Percentiles rank a stretch among this genome's conserved stretches.
phyloP scores from a whole-genome alignment of 2,113 vertebrate species.

The Patagioenas fasciata region DNA sequence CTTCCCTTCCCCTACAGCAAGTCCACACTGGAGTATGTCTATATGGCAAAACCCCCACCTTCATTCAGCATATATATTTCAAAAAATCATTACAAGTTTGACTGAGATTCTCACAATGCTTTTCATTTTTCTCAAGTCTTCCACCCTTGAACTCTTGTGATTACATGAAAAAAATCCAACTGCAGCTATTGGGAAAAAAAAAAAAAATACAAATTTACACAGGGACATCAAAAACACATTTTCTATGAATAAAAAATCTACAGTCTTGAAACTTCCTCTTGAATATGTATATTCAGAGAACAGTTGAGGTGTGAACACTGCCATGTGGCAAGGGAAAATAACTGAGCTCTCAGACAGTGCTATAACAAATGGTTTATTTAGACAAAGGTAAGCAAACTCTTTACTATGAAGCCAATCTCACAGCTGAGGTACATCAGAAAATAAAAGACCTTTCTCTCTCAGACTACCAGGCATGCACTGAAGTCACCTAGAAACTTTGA shows the following conservation, averaged over 20 bases:
- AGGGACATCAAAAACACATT: neutral
- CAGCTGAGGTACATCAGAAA: neutral
- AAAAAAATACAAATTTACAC: neutral
- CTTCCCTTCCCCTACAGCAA: neutral
- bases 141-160: neutral
- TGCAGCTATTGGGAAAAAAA: neutral
- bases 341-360: neutral
- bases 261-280: neutral
- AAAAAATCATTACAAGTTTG: neutral
- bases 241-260: slow-evolving; percentile 10
- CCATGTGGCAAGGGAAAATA: slow-evolving; percentile 35
- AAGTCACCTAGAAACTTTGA: neutral
- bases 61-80: neutral
- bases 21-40: neutral
- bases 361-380: neutral
- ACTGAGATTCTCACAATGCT: neutral
- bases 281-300: slow-evolving; percentile 37
- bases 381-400: neutral
- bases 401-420: neutral
- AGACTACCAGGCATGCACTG: neutral
- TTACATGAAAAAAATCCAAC: neutral
- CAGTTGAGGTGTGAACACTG: slow-evolving; percentile 55
- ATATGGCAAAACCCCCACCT: neutral
- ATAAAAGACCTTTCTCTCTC: neutral
- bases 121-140: neutral